These are phyloP conservation scores for Hyperoplus immaculatus DNA, from an alignment of 2,797 vertebrate species.

Conservation along the genomic window DNA sequence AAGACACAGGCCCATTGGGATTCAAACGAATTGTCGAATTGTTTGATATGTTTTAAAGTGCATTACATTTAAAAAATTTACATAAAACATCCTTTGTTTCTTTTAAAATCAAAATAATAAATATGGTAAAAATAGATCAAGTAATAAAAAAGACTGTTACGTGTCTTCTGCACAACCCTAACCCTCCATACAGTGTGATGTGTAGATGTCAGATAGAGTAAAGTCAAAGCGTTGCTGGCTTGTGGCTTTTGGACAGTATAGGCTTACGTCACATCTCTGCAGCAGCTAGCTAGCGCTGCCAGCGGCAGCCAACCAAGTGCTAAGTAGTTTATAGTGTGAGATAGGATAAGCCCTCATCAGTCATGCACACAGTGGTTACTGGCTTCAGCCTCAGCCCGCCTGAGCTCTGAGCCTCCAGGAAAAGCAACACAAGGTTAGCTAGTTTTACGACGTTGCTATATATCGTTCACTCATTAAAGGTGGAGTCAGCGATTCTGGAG, in stretches of 20 bases:
- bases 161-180: no score
- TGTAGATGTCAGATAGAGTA: not conserved
- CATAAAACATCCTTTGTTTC: no score
- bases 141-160: not conserved
- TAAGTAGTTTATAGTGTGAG: constrained; percentile 27
- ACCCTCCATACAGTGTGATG: not conserved
- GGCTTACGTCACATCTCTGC: not conserved
- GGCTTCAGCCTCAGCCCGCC: constrained; percentile 14
- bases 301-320: constrained; percentile 31
- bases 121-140: no score
- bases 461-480: no score
- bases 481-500: no score
- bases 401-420: not conserved
- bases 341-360: constrained; percentile 43
- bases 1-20: no score
- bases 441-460: not conserved
- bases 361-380: constrained; percentile 35
- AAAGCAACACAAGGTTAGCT: constrained; percentile 2
- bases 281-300: not conserved
- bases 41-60: no score
- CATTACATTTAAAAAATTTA: no score
- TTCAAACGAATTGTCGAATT: no score
- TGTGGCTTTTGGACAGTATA: not conserved
- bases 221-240: not conserved
- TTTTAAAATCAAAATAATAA: no score